These are phyloP conservation scores for Megaleporinus macrocephalus DNA, from an alignment of 2,113 vertebrate genomes.

Conservation along the genomic window DNA sequence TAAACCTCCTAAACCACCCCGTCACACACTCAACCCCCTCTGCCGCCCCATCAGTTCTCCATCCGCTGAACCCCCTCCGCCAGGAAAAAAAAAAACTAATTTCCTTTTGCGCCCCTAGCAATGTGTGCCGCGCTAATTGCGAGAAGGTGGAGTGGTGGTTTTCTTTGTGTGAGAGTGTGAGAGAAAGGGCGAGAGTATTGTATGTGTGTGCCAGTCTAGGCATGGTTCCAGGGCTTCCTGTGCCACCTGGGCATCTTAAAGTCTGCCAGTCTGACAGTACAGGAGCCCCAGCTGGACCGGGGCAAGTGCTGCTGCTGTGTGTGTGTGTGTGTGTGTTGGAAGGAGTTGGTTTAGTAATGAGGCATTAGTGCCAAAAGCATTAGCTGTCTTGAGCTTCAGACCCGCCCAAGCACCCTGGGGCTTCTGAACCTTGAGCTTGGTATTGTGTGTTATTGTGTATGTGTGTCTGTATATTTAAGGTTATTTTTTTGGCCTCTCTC, in stretches of 20 bases:
- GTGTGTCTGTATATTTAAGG: slow-evolving; percentile 13
- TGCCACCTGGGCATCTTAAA: slow-evolving; percentile 75
- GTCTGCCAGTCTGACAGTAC: slow-evolving; percentile 70
- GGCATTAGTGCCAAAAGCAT: slow-evolving; percentile 69
- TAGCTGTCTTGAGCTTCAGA: slow-evolving; percentile 63
- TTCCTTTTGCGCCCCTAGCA: slow-evolving; percentile 76
- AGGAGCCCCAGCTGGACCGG: slow-evolving; percentile 70
- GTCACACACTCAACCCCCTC: slow-evolving; percentile 41
- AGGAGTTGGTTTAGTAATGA: slow-evolving; percentile 62
- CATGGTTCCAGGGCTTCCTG: slow-evolving; percentile 74
- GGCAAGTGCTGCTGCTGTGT: slow-evolving; percentile 35
- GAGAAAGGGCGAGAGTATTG: slow-evolving; percentile 41
- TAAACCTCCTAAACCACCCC: slow-evolving; percentile 49
- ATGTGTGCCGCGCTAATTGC: slow-evolving; percentile 77
- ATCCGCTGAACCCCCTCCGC: slow-evolving; percentile 47
- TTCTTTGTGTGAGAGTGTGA: slow-evolving; percentile 33
- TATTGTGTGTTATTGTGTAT: slow-evolving; percentile 29
- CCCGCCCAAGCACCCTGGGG: slow-evolving; percentile 48
- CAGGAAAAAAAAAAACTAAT: slow-evolving; percentile 74
- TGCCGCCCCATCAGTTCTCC: slow-evolving; percentile 1
- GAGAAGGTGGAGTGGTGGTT: slow-evolving; percentile 62
- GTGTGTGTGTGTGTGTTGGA: slow-evolving; percentile 32
- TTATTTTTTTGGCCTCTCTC: slow-evolving; percentile 12
- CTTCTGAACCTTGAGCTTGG: slow-evolving; percentile 46
- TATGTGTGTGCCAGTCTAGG: slow-evolving; percentile 64